Percentiles rank a stretch among this genome's conserved stretches.
These are phyloP conservation scores for Pandemis cinnamomeana DNA, from an alignment of 2,888 invertebrate genomes.

Conservation along the genomic window DNA sequence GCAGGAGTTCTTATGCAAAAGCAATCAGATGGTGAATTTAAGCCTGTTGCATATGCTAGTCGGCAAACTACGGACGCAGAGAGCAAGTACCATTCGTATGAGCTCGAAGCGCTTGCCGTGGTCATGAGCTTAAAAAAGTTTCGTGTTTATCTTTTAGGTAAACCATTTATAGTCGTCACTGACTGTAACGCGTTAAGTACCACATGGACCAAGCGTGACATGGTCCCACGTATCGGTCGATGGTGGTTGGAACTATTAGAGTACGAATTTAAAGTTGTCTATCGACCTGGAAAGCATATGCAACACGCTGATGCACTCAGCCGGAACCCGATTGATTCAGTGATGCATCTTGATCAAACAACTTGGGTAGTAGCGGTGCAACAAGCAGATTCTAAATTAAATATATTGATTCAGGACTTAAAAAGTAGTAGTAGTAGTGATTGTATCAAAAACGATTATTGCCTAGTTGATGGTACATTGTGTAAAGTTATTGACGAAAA, in stretches of 20 bases:
- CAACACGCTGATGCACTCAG: slow-evolving; percentile 20
- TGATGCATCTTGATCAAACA: slow-evolving; percentile 2
- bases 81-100: slow-evolving; percentile 40
- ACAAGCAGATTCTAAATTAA: slow-evolving; percentile 9
- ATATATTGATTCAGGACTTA: background rate
- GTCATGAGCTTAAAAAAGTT: slow-evolving; percentile 42
- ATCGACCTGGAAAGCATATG: slow-evolving; percentile 7
- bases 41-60: slow-evolving; percentile 25
- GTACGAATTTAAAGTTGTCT: slow-evolving; percentile 32
- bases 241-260: slow-evolving; percentile 41
- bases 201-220: slow-evolving; percentile 39
- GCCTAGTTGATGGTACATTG: slow-evolving; percentile 5
- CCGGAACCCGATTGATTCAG: slow-evolving; percentile 11
- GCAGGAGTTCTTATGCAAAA: slow-evolving; percentile 14
- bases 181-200: slow-evolving; percentile 27
- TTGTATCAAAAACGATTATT: background rate
- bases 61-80: slow-evolving; percentile 23
- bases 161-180: slow-evolving; percentile 11
- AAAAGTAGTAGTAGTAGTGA: background rate
- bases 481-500: slow-evolving; percentile 13
- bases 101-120: slow-evolving; percentile 43
- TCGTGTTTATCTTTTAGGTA: slow-evolving; percentile 20
- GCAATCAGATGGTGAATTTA: slow-evolving; percentile 8
- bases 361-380: slow-evolving; percentile 8
- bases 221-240: slow-evolving; percentile 42